phyloP scores from a whole-genome alignment of 1,140 invertebrate genomes.

The Delia radicum region DNA sequence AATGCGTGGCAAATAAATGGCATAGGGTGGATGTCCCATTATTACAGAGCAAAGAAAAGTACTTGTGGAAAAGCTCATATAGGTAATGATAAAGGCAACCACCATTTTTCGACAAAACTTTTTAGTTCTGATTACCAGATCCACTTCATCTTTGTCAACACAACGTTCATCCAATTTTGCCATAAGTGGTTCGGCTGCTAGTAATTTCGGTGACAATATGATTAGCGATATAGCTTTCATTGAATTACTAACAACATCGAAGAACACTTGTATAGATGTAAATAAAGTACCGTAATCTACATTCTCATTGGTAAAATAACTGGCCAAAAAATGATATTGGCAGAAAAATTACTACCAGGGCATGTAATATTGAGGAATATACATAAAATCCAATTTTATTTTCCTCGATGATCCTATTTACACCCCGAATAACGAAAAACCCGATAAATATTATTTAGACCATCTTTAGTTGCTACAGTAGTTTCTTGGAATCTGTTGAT shows the following conservation, averaged over 20 bases:
- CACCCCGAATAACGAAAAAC: neutral
- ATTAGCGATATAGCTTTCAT: conserved; percentile 32
- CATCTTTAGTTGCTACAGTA: neutral
- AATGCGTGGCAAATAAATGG: conserved; percentile 34
- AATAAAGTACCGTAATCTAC: conserved; percentile 3
- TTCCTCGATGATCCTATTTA: neutral
- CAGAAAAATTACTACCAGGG: neutral
- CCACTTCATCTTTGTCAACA: conserved; percentile 22
- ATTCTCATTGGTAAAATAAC: neutral
- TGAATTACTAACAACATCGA: conserved; percentile 34
- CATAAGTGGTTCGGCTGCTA: conserved; percentile 26
- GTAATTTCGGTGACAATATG: conserved; percentile 27
- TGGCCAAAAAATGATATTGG: conserved; percentile 12
- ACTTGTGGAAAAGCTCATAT: conserved; percentile 32
- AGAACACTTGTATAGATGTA: conserved; percentile 31
- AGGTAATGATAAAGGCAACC: conserved; percentile 31
- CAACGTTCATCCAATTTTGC: conserved; percentile 33
- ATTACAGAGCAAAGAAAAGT: conserved; percentile 34
- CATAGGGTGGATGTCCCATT: conserved; percentile 35
- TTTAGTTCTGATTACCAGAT: conserved; percentile 13
- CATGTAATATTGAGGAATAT: neutral
- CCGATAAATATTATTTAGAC: conserved; percentile 1
- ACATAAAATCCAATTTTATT: neutral
- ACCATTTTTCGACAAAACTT: conserved; percentile 31
- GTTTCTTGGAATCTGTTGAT: too few relatives aligned